Conservation (phyloP, 2,113 vertebrate species). For the Saccopteryx bilineata region DNA sequence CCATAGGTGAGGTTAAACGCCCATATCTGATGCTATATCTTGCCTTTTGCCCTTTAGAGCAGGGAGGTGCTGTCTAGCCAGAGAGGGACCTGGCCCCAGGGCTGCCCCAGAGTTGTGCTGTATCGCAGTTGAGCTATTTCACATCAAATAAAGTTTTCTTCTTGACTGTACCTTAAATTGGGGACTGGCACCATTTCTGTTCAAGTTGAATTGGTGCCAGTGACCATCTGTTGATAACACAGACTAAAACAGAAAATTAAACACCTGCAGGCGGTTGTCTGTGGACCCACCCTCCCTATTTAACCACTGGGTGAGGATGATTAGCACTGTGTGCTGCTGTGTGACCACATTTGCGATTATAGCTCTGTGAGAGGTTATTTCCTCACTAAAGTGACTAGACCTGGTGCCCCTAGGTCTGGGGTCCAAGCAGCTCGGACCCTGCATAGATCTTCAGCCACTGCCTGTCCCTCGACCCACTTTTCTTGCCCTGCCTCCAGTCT, state of each 20-base stretch:
- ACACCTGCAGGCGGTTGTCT: rapidly evolving
- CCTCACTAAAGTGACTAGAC: not conserved
- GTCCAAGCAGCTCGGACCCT: rapidly evolving
- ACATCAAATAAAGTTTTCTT: not conserved
- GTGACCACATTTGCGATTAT: rapidly evolving
- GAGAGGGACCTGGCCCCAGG: no score
- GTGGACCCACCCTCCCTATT: not conserved
- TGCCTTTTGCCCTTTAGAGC: no score
- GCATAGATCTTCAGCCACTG: rapidly evolving
- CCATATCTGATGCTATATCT: no score
- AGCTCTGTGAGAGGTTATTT: not conserved
- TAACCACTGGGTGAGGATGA: not conserved
- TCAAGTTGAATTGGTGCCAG: not conserved
- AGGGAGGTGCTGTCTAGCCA: no score
- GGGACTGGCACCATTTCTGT: not conserved
- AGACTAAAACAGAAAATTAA: not conserved
- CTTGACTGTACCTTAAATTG: not conserved
- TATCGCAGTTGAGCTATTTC: no score
- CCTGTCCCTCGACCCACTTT: rapidly evolving
- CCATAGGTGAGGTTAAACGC: no score
- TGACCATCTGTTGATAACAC: not conserved
- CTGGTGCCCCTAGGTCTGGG: not conserved
- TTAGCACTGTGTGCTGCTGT: not conserved
- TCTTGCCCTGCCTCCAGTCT: not conserved
- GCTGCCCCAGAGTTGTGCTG: no score